Conservation (phyloP, 2,797 vertebrate species). For the Neosilurus hyrtlii region DNA sequence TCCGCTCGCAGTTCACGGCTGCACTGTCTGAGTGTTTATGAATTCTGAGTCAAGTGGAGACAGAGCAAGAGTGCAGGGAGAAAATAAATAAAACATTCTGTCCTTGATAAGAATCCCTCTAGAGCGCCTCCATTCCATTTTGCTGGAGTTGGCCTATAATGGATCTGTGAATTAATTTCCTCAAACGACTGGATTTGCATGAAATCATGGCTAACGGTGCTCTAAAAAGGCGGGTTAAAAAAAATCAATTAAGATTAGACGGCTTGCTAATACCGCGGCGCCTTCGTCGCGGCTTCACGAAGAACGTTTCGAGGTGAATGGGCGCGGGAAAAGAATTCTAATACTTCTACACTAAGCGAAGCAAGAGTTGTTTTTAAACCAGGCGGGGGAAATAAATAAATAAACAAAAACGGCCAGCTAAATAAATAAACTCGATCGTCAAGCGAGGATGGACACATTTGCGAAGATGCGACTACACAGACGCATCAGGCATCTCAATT, state of each 20-base stretch:
- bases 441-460: neutral
- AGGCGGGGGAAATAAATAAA: no score
- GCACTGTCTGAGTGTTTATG: conserved; percentile 57
- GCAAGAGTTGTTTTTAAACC: neutral
- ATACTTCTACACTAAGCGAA: neutral
- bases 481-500: neutral
- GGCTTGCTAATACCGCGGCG: conserved; percentile 10
- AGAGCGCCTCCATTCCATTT: conserved; percentile 18
- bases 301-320: neutral
- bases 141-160: conserved; percentile 29
- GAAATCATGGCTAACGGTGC: conserved; percentile 32
- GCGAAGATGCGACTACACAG: neutral
- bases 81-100: conserved; percentile 46
- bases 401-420: no score
- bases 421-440: neutral
- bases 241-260: conserved; percentile 46
- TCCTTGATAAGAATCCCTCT: conserved; percentile 39
- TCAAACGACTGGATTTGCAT: conserved; percentile 50
- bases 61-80: conserved; percentile 1
- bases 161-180: conserved; percentile 48
- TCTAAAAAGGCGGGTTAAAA: conserved; percentile 27
- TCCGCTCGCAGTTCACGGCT: conserved; percentile 51
- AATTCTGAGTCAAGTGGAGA: conserved; percentile 54
- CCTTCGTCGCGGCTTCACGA: neutral
- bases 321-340: neutral